phyloP scores from a whole-genome alignment of 2,888 invertebrate species.

The Diloba caeruleocephala region DNA sequence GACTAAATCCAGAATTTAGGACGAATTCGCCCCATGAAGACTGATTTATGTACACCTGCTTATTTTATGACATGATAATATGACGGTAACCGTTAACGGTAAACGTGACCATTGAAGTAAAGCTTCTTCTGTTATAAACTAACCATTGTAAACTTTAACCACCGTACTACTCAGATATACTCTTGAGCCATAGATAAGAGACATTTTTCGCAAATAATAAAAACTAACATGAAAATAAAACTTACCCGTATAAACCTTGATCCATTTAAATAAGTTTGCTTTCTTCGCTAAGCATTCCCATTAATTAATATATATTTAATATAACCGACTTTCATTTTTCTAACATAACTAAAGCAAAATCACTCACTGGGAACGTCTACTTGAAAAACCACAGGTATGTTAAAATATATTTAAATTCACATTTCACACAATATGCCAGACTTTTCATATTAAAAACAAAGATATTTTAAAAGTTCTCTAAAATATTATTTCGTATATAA shows the following conservation, averaged over 20 bases:
- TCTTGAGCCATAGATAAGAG: no score
- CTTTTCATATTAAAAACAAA: constrained; percentile 21
- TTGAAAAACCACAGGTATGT: constrained; percentile 1
- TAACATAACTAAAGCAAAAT: constrained; percentile 12
- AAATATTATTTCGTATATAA: constrained; percentile 34
- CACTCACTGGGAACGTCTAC: constrained; percentile 18
- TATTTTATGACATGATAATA: no score
- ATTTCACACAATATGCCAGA: constrained; percentile 12
- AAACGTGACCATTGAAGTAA: no score
- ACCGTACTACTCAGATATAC: no score
- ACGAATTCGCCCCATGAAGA: no score
- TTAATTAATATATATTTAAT: constrained; percentile 42
- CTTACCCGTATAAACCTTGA: constrained; percentile 30
- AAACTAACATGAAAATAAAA: neutral
- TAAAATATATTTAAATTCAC: constrained; percentile 21
- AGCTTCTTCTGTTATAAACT: no score
- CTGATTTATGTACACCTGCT: no score
- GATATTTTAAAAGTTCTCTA: constrained; percentile 27
- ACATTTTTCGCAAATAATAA: no score
- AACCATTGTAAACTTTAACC: no score
- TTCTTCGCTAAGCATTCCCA: constrained; percentile 17
- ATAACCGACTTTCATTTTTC: constrained; percentile 32
- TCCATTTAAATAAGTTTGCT: constrained; percentile 27
- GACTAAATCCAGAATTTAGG: no score
- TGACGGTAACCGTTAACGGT: no score